phyloP scores from a whole-genome alignment of 1,140 invertebrate genomes.

The Dendroctonus valens region DNA sequence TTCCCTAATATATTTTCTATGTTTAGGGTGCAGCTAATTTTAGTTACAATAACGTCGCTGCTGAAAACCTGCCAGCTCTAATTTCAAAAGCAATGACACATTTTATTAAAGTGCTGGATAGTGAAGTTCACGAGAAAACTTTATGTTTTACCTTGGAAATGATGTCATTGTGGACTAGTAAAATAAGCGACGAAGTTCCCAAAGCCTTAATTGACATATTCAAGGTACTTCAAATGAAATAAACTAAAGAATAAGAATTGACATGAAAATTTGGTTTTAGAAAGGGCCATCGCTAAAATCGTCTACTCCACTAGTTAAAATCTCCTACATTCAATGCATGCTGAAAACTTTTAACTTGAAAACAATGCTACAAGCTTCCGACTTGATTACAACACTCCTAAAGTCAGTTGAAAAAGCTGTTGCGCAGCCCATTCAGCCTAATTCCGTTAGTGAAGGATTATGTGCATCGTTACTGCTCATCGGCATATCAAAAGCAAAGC shows the following conservation, averaged over 20 bases:
- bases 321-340: conserved; percentile 75
- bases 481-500: conserved; percentile 59
- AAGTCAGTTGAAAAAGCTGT: conserved; percentile 70
- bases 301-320: conserved; percentile 72
- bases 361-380: conserved; percentile 53
- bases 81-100: conserved; percentile 63
- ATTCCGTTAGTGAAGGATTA: conserved; percentile 75
- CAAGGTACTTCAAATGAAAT: conserved; percentile 54
- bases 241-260: background rate
- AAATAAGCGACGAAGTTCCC: conserved; percentile 67
- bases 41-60: conserved; percentile 68
- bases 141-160: conserved; percentile 77
- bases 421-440: conserved; percentile 61
- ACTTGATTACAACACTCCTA: conserved; percentile 60
- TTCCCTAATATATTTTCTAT: background rate
- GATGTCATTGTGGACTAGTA: conserved; percentile 75
- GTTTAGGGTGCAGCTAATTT: conserved; percentile 75
- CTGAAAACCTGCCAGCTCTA: conserved; percentile 59
- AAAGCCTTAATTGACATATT: conserved; percentile 72
- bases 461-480: conserved; percentile 73
- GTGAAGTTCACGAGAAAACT: conserved; percentile 91
- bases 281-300: conserved; percentile 78
- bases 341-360: conserved; percentile 61
- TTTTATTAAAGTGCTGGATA: conserved; percentile 78
- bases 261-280: conserved; percentile 50